These are phyloP conservation scores for Phalera bucephala DNA, from an alignment of 2,888 invertebrate species.

Conservation along the genomic window DNA sequence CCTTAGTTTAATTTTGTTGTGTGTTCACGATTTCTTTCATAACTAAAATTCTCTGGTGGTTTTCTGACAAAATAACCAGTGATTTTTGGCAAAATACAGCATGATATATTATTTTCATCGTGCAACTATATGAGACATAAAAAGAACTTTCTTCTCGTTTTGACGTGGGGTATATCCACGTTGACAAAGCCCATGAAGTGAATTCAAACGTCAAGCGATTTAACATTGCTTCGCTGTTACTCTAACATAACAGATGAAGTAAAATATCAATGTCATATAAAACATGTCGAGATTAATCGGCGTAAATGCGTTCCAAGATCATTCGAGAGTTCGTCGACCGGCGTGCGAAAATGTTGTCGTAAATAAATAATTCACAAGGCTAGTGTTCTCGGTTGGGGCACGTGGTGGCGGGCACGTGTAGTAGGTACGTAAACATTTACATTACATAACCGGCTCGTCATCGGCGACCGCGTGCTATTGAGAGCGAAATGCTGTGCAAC, in stretches of 20 bases:
- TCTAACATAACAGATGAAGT: too few relatives aligned
- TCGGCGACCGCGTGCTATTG: slow-evolving; percentile 68
- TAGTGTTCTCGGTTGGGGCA: slow-evolving; percentile 79
- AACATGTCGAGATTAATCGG: slow-evolving; percentile 71
- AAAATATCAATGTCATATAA: slow-evolving; percentile 39
- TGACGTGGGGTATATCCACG: too few relatives aligned
- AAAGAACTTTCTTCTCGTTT: too few relatives aligned
- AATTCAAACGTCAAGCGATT: too few relatives aligned
- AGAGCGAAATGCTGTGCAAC: slow-evolving; percentile 65
- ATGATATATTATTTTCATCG: too few relatives aligned
- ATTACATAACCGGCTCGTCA: slow-evolving; percentile 82
- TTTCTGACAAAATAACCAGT: not conserved
- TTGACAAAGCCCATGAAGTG: too few relatives aligned
- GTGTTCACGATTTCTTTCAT: slow-evolving; percentile 12
- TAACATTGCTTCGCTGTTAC: too few relatives aligned
- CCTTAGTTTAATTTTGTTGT: slow-evolving; percentile 12
- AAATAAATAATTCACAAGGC: slow-evolving; percentile 84
- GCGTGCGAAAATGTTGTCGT: slow-evolving; percentile 83
- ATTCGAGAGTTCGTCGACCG: slow-evolving; percentile 78
- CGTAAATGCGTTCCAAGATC: slow-evolving; percentile 79
- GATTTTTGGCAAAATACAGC: too few relatives aligned
- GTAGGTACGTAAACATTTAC: slow-evolving; percentile 81
- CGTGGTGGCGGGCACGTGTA: slow-evolving; percentile 76
- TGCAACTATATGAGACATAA: too few relatives aligned
- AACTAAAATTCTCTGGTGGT: slow-evolving; percentile 7